Base-by-base conservation (phyloP, 1,140 invertebrate species). In the Linepithema humile region DNA sequence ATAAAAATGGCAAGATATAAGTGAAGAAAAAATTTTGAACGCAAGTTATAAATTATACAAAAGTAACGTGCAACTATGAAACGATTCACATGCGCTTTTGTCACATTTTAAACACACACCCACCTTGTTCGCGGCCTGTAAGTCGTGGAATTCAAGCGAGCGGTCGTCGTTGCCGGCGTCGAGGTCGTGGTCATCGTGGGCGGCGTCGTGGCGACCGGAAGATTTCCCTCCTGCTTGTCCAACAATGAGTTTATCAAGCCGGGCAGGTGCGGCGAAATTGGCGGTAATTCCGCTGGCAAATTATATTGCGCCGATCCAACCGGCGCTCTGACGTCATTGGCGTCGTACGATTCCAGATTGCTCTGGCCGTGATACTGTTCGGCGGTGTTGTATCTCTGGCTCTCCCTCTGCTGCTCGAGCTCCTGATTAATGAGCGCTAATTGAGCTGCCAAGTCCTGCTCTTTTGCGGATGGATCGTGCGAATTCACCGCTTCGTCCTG, bases 241-340 rank as follows among this genome's bases (percentile, higher is more conserved):
- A 96, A 91, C 23, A 96, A 91, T 12, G 95, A 95, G 88, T 96
- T 96, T 0, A 96, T 95, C 26, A 96, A 88, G 1, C 95, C 95
- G 10, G 95, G 95, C 40, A 96, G 91, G 73, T 95, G 94, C 0
- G 95, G 94, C 15, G 95, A 95, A 65, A 96, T 94, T 0, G 95
- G 91, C 0, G 95, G 95, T 20, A 96, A 88, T 86, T 94, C 91
- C n/a, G 92, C 90, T 1, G 94, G 93, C 40, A 94, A 84, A 78
- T 86, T 94, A 17, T 93, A 94, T 43, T 93, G 93, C 0, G 91
- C 89, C 0, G 93, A 90, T n/a, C 90, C 91, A 38, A 91, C 77
- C 32, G 74, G 73, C 89, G 85, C 45, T 90, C 92, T 84, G 87
- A 93, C 53, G 64, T 53, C 88, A 55, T 89, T 89, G 3, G 26